Evolutionary conservation across 1,140 invertebrate genomes (phyloP), one percentile per base, ranked within the genome.

Genomic region (Trachymyrmex cornetzi): DNA sequence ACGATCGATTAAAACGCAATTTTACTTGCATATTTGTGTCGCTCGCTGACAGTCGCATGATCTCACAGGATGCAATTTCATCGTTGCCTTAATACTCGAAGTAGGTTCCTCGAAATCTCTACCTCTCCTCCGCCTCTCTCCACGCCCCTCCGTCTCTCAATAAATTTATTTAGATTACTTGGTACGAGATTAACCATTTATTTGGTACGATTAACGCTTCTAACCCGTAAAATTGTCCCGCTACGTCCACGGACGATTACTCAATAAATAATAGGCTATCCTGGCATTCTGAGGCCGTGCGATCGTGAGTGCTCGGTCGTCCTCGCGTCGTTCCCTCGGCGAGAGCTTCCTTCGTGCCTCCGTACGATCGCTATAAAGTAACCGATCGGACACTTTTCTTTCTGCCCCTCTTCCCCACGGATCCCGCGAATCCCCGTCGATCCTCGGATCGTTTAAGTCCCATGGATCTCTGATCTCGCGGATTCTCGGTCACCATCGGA

Each of bases 161-260:
- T 84, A 79, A 88, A 61, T 84, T 84, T 88, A 85, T 87, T 90
- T 90, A 90, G 80, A 88, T 91, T 93, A 92, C 88, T 93, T 89
- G 91, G 86, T 92, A 92, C 87, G 71, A 50, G 66, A 75, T 87
- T 88, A 87, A 89, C 87, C 84, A 80, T 71, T 93, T 89, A 91
- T 93, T 93, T 93, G 89, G 91, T 93, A 92, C 91, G 86, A 90
- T 90, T 88, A 89, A 88, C 86, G 79, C 67, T 67, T 90, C 85
- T 85, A 90, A 91, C 87, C 69, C 86, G 88, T 89, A 88, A 88
- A 89, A 88, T 79, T 71, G 72, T 80, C 86, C 50, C 75, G 72
- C 59, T 80, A 61, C 34, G 63, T 79, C 84, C 77, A 75, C 59
- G 67, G 84, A 90, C 89, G 74, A 91, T 84, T 82, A 77, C 50